Base-by-base conservation (phyloP, 1,140 invertebrate genomes). In the Zelostemma sp. region DNA sequence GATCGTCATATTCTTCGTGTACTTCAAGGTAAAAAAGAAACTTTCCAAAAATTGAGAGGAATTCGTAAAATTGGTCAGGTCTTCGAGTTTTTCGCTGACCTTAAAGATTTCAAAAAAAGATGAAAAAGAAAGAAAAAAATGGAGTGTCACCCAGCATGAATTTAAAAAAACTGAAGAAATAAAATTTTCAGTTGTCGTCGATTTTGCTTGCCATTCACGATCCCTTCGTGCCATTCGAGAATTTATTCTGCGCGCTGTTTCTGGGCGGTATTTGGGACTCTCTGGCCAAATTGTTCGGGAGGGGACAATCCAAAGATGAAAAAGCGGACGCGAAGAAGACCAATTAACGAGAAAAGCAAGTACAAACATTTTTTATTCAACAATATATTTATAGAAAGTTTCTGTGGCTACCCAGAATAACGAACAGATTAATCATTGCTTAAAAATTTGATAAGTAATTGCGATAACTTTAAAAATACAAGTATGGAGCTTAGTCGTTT, bases 1-100 rank as follows among this genome's bases (percentile, higher is more conserved):
- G 66, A 95, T 99, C 73, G 96, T 99, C n/a, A 96, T 98, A 71
- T 99, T 99, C 90, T 97, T 99, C 80, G 95, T 99, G 11, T 99
- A 99, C 86, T 99, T 99, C 86, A 99, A 99, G 89, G 91, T 93
- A 85, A 68, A 43, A 21, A 2, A 6, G 21, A 8, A 49, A n/a
- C n/a, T n/a, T n/a, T n/a, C n/a, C n/a, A n/a, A n/a, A n/a, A n/a
- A n/a, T n/a, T n/a, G n/a, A n/a, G n/a, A n/a, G n/a, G n/a, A n/a
- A n/a, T n/a, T n/a, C n/a, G n/a, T n/a, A n/a, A n/a, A n/a, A n/a
- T n/a, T n/a, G n/a, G n/a, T n/a, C n/a, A n/a, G n/a, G n/a, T n/a
- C n/a, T n/a, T n/a, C n/a, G n/a, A n/a, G n/a, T n/a, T n/a, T n/a
- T n/a, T n/a, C n/a, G n/a, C n/a, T n/a, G n/a, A n/a, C n/a, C n/a